Evolutionary conservation across 2,797 vertebrate species (phyloP), one percentile per base, ranked within the genome.

Genomic region (Thalassophryne amazonica): DNA sequence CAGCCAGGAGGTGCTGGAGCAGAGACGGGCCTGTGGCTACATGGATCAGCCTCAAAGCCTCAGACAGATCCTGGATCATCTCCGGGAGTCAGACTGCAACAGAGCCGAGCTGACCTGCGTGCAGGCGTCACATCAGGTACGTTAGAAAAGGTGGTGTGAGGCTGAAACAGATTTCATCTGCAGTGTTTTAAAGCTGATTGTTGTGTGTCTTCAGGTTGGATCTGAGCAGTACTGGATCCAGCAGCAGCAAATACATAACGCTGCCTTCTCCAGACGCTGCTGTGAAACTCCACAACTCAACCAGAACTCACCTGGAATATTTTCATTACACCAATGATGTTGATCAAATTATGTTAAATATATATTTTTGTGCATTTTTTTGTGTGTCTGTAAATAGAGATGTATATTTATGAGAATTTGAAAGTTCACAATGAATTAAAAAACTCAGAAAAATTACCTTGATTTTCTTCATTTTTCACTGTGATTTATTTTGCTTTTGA

Each of bases 401-500:
- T 68, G 22, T 68, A 6, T 83, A 84, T 86, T 83, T 85, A 85
- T 85, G n/a, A n/a, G n/a, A n/a, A n/a, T n/a, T n/a, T 78, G 13
- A 46, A 12, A 16, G 65, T 69, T 64, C 10, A 57, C 35, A 42
- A 27, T 5, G 41, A 25, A 81, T 88, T 84, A 87, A 87, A 85
- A 4, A 4, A 73, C 80, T 81, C 69, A 80, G 80, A 9, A 40
- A 36, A 14, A 45, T 19, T 43, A 18, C 0, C 7, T 9, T 2
- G 12, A 11, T 5, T 46, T 28, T 41, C 4, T 31, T 20, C 14
- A 27, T 59, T 38, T 2, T 49, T 15, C 6, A 3, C 1, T 30
- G 19, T 20, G 19, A n/a, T n/a, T n/a, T n/a, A n/a, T n/a, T n/a
- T n/a, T n/a, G n/a, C n/a, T n/a, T n/a, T n/a, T n/a, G n/a, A n/a